Evolutionary conservation across 2,888 invertebrate genomes (phyloP).

Genomic region (Oscheius sp.): DNA sequence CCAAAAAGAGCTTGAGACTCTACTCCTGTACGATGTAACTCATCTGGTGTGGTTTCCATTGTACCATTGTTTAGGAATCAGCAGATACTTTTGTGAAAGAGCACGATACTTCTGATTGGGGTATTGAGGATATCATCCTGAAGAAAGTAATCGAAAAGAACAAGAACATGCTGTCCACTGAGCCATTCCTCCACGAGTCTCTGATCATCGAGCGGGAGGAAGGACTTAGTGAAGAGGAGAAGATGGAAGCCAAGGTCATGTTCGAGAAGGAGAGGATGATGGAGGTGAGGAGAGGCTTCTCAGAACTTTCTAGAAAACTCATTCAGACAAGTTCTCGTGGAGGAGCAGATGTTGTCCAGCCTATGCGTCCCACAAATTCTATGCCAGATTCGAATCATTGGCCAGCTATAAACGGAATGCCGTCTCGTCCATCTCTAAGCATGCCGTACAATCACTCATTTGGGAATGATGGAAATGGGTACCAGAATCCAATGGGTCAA

Average conservation of each 20-base stretch:
- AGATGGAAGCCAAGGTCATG: slow-evolving; percentile 61
- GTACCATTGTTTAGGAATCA: slow-evolving; percentile 46
- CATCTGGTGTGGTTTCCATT: too few relatives aligned
- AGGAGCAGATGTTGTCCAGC: neutral
- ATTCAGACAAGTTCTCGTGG: neutral
- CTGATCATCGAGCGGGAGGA: slow-evolving; percentile 65
- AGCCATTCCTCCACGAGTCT: slow-evolving; percentile 70
- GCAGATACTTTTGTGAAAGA: slow-evolving; percentile 45
- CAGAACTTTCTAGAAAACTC: neutral
- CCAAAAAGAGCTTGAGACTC: slow-evolving; percentile 79
- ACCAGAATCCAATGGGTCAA: too few relatives aligned
- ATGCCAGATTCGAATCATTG: too few relatives aligned
- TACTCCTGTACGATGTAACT: slow-evolving; percentile 76
- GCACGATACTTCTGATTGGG: slow-evolving; percentile 53
- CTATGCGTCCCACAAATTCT: too few relatives aligned
- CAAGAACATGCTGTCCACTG: slow-evolving; percentile 49
- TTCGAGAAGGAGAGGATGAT: slow-evolving; percentile 49
- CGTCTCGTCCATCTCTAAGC: too few relatives aligned
- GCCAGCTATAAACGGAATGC: too few relatives aligned
- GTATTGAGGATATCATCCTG: slow-evolving; percentile 60
- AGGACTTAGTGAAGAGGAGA: slow-evolving; percentile 64
- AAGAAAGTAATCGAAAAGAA: slow-evolving; percentile 43
- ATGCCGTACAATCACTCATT: too few relatives aligned
- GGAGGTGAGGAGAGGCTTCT: neutral
- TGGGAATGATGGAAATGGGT: too few relatives aligned